Evolutionary conservation across 2,113 vertebrate genomes (phyloP), one percentile per base, ranked within the genome.

Genomic region (Dicaeum eximium): DNA sequence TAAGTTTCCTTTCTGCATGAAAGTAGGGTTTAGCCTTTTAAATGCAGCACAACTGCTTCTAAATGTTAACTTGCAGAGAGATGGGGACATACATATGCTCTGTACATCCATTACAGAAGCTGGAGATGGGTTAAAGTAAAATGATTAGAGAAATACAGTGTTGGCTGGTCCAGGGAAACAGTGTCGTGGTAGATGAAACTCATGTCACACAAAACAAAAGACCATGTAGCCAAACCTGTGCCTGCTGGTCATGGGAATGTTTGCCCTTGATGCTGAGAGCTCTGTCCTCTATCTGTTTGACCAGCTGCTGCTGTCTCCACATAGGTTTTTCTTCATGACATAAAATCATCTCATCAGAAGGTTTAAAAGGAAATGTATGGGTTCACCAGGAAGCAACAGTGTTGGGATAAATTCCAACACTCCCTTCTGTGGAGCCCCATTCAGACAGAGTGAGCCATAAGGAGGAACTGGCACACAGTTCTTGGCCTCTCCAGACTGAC

Each of bases 91-190:
- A 35, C 7, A 31, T 40, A 8, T 56, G n/a, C n/a, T 60, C 48
- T 16, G 4, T 37, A 0, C 3, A 31, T 10, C 40, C 28, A 11
- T 22, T n/a, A 4, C 28, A 24, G 35, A 30, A 35, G 30, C 0
- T 35, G 62, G 37, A 50, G 45, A 20, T 30, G 45, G 42, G 24
- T 56, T 80, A 44, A 82, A 93, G 37, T 18, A 53, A 48, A 85
- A 94, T 38, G 30, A n/a, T 57, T 62, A 7, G 54, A 60, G 30
- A 69, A 71, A 61, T 7, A 5, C 4, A 7, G 4, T 2, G 19
- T 22, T 56, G 50, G 19, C 33, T 54, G 47, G 40, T 35, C 62
- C 33, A 24, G 15, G 57, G 57, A 80, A 31, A 14, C 28, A 35
- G 15, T 15, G 38, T 40, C 4, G 1, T 42, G 42, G 42, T n/a